A percentile compares a stretch with the other conserved stretches of the same genome.
These are phyloP conservation scores for Eulacestoma nigropectus DNA, from an alignment of 2,113 vertebrate genomes.

Conservation along the genomic window DNA sequence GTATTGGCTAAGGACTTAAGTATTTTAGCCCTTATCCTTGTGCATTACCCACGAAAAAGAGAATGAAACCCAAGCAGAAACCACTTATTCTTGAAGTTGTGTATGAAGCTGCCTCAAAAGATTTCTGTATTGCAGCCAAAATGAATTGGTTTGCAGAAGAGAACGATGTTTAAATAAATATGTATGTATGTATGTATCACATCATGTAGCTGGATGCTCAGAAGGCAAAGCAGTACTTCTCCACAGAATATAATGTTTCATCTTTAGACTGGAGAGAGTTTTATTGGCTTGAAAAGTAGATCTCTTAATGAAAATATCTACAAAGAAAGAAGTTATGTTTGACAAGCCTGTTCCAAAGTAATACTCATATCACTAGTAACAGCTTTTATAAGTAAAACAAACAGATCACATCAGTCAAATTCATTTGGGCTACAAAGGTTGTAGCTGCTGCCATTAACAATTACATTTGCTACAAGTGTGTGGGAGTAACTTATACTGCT, in stretches of 20 bases:
- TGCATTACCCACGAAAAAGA: neutral
- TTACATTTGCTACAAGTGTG: neutral
- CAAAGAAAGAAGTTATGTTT: neutral
- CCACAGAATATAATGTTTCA: neutral
- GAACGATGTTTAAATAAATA: neutral
- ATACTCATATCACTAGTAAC: neutral
- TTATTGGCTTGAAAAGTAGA: neutral
- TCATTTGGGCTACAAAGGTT: neutral
- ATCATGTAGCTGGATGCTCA: neutral
- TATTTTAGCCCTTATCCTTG: neutral
- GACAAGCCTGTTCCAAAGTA: neutral
- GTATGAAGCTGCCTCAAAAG: neutral
- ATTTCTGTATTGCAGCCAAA: neutral
- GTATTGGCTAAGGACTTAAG: neutral
- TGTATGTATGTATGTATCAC: neutral
- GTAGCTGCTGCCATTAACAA: neutral
- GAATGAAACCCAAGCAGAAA: neutral
- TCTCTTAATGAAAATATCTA: neutral
- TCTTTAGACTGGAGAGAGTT: neutral
- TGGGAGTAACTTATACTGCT: neutral
- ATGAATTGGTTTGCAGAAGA: neutral
- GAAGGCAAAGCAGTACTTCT: neutral
- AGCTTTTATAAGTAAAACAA: constrained; percentile 13
- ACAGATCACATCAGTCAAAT: neutral
- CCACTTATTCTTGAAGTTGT: neutral